Percentiles rank a stretch among this genome's conserved stretches.
Evolutionary conservation across 2,888 invertebrate species (phyloP).

Genomic region (Diaphora mendica): DNA sequence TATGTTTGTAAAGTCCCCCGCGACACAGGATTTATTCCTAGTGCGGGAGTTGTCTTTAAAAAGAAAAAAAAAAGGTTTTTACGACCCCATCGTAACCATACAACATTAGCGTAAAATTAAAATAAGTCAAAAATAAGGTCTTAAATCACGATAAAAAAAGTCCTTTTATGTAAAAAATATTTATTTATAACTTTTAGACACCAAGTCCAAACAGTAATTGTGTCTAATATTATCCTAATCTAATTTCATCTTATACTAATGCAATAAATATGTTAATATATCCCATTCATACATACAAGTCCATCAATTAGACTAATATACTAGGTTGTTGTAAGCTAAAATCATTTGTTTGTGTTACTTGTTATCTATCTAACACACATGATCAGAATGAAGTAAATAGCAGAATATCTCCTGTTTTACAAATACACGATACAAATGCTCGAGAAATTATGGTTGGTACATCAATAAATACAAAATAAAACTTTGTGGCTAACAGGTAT

Average conservation of each 20-base stretch:
- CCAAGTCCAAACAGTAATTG: conserved; percentile 28
- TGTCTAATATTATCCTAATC: conserved; percentile 14
- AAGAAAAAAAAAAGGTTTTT: too few species aligned
- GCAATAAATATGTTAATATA: conserved; percentile 16
- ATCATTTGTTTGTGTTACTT: background rate
- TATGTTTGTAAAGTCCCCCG: too few species aligned
- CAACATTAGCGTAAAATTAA: background rate
- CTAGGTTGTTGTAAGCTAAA: background rate
- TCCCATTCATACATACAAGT: conserved; percentile 33
- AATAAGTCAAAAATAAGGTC: background rate
- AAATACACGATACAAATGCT: background rate
- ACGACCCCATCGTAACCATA: too few species aligned
- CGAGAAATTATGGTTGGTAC: background rate
- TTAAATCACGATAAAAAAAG: background rate
- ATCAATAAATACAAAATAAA: background rate
- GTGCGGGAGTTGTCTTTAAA: too few species aligned
- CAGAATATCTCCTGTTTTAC: too few species aligned
- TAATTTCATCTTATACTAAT: conserved; percentile 16
- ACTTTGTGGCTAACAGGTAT: background rate
- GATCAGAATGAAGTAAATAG: background rate
- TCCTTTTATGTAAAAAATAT: conserved; percentile 37
- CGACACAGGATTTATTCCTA: too few species aligned
- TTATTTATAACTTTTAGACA: conserved; percentile 48
- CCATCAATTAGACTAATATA: conserved; percentile 2
- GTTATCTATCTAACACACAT: background rate